Percentiles rank a stretch among this genome's conserved stretches.
Evolutionary conservation across 2,888 invertebrate species (phyloP).

Genomic region (Rapana venosa): DNA sequence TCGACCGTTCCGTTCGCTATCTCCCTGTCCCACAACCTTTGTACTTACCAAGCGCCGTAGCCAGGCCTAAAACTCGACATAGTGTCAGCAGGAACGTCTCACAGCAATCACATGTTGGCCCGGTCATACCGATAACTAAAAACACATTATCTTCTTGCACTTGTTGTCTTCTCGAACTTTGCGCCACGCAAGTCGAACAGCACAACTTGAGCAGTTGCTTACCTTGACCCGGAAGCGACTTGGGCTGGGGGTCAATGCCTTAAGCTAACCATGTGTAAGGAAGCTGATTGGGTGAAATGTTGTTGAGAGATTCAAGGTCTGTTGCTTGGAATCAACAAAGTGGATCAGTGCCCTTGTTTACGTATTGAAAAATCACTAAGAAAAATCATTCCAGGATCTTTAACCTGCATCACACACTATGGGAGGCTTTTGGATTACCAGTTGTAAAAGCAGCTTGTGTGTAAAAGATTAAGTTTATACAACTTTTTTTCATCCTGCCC

Average conservation of each 20-base stretch:
- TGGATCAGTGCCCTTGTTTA: too few species aligned
- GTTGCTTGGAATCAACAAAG: too few species aligned
- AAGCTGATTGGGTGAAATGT: too few species aligned
- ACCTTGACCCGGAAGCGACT: constrained; percentile 43
- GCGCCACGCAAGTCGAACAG: constrained; percentile 27
- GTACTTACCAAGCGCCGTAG: constrained; percentile 61
- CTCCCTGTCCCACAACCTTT: neutral
- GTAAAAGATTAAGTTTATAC: too few species aligned
- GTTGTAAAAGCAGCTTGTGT: too few species aligned
- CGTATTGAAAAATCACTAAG: too few species aligned
- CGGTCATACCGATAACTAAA: constrained; percentile 36
- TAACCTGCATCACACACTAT: too few species aligned
- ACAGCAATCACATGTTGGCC: constrained; percentile 48
- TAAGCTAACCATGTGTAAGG: too few species aligned
- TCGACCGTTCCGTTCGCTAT: neutral
- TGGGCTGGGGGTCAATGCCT: neutral
- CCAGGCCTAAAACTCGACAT: constrained; percentile 59
- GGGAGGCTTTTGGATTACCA: too few species aligned
- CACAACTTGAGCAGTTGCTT: constrained; percentile 29
- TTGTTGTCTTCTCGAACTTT: constrained; percentile 10
- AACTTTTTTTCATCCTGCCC: too few species aligned
- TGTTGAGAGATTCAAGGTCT: too few species aligned
- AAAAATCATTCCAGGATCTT: too few species aligned
- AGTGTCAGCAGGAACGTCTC: constrained; percentile 57
- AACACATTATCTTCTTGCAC: neutral